Percentiles rank a stretch among this genome's conserved stretches.
These are phyloP conservation scores for Pluvialis apricaria DNA, from an alignment of 2,113 vertebrate genomes.

Conservation along the genomic window DNA sequence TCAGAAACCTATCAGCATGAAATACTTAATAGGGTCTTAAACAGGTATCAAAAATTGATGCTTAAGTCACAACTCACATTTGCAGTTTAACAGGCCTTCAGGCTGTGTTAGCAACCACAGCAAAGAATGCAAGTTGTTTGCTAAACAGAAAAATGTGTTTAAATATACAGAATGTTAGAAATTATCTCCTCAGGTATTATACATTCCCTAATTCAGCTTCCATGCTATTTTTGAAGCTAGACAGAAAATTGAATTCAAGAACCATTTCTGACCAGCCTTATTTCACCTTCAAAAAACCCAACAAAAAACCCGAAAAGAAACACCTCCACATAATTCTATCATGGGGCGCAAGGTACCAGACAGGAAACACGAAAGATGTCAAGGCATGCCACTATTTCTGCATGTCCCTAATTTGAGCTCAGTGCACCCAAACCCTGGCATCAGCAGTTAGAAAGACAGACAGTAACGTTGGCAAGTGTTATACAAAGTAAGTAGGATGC, in stretches of 20 bases:
- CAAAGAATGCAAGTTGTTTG: not conserved
- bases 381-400: not conserved
- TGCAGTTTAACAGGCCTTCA: not conserved
- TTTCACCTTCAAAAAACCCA: not conserved
- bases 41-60: not conserved
- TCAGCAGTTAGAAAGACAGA: not conserved
- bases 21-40: not conserved
- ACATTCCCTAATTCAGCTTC: not conserved
- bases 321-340: not conserved
- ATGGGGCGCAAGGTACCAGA: not conserved
- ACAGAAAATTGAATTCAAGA: not conserved
- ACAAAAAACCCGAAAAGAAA: not conserved
- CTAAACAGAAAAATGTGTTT: not conserved
- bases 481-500: not conserved
- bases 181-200: not conserved
- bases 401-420: not conserved
- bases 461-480: not conserved
- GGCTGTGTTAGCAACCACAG: not conserved
- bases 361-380: not conserved
- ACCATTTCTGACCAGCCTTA: not conserved
- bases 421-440: not conserved
- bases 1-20: not conserved
- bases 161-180: not conserved
- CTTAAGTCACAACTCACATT: not conserved
- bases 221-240: not conserved